Evolutionary conservation across 2,797 vertebrate species (phyloP), one percentile per base, ranked within the genome.

Genomic region (Crypturellus tataupa): DNA sequence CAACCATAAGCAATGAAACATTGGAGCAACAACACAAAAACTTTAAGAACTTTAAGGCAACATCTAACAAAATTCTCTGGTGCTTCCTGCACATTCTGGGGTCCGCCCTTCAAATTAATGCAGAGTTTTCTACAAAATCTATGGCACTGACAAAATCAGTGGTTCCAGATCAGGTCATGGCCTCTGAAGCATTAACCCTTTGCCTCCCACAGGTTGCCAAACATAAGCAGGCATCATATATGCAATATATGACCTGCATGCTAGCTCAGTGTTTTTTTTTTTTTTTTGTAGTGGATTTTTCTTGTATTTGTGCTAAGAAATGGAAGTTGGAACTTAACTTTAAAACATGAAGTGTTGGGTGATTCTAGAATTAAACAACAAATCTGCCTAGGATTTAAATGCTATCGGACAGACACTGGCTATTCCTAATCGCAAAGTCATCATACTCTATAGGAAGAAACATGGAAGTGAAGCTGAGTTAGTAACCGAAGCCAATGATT

Each of bases 341-440:
- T 71, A 75, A 65, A 92, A 87, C 15, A 20, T 7, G 29, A 51
- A 70, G 53, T 68, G 21, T 10, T 65, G 39, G 59, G 42, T 12
- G 24, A 58, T 39, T 90, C 53, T 53, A 56, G 89, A 87, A 79
- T 63, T 51, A 87, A 90, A 63, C 24, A 29, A 47, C 6, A 4
- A 23, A 58, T 6, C 25, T n/a, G 59, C 29, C 19, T 53, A 53
- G 49, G 69, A 37, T n/a, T n/a, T n/a, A 18, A 5, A 25, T 15
- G 35, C 35, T 40, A 21, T 72, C 21, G 79, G 42, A 13, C 24
- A 65, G 67, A 23, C n/a, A n/a, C 24, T 23, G 56, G 40, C 35
- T 62, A 46, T 8, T 80, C 81, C 23, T 31, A 60, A 68, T 31
- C 62, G 56, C 12, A 27, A 75, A 78, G 55, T 46, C 29, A 84